phyloP scores from a whole-genome alignment of 2,113 vertebrate genomes.

The Hippoglossus stenolepis region DNA sequence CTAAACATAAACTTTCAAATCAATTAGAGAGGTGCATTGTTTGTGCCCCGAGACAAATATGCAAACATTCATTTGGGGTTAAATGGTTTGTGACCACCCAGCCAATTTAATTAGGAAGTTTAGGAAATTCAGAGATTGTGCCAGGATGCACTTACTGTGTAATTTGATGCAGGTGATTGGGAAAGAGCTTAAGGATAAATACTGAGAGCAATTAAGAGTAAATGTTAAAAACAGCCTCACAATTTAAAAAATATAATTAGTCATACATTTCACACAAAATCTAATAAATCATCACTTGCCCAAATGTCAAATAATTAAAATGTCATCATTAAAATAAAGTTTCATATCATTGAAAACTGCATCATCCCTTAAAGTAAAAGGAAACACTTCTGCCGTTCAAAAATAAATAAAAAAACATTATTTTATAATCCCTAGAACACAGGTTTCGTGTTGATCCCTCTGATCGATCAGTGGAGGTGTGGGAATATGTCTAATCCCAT shows the following conservation, averaged over 20 bases:
- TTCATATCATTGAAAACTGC: too few relatives aligned
- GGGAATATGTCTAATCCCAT: slow-evolving; percentile 33
- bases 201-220: background rate
- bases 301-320: background rate
- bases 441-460: background rate
- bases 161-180: slow-evolving; percentile 10
- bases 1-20: slow-evolving; percentile 42
- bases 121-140: slow-evolving; percentile 26
- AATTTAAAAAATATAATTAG: background rate
- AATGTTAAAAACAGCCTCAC: background rate
- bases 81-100: slow-evolving; percentile 42
- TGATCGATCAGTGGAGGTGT: slow-evolving; percentile 27
- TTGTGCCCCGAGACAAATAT: slow-evolving; percentile 50
- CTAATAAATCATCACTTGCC: background rate
- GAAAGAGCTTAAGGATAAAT: slow-evolving; percentile 9
- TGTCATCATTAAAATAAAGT: slow-evolving; percentile 3
- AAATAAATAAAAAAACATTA: background rate
- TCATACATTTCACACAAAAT: too few relatives aligned
- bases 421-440: background rate
- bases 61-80: slow-evolving; percentile 49
- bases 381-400: background rate
- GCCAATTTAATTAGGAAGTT: slow-evolving; percentile 59
- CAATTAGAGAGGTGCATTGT: slow-evolving; percentile 43
- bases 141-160: slow-evolving; percentile 17
- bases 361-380: too few relatives aligned